Conservation (phyloP, 2,888 invertebrate species). For the Marronus borbonicus region DNA sequence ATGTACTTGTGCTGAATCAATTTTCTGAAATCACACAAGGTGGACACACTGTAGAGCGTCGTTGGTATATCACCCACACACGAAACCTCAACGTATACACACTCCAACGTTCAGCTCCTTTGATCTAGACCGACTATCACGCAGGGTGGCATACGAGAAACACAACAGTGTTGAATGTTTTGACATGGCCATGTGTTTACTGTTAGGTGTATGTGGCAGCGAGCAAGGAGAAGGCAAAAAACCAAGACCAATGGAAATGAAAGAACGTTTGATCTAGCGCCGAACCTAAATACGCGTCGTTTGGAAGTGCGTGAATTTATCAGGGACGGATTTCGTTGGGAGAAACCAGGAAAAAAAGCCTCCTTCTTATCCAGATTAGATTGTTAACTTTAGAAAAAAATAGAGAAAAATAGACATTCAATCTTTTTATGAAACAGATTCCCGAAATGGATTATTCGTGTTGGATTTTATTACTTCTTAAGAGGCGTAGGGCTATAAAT, state of each 20-base stretch:
- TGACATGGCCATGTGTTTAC: conserved; percentile 61
- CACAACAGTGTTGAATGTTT: conserved; percentile 59
- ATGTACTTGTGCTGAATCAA: too few relatives aligned
- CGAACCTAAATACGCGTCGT: conserved; percentile 48
- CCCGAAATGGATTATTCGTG: neutral
- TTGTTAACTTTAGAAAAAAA: neutral
- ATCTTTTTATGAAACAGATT: neutral
- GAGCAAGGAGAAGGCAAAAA: conserved; percentile 32
- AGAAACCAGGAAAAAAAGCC: neutral
- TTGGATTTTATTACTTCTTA: neutral
- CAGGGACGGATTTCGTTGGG: conserved; percentile 45
- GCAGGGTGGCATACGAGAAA: conserved; percentile 51
- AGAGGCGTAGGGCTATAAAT: neutral
- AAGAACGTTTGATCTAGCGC: conserved; percentile 49
- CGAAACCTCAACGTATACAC: conserved; percentile 31
- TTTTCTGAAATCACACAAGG: too few relatives aligned
- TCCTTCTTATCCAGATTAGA: neutral
- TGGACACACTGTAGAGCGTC: too few relatives aligned
- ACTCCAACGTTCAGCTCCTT: conserved; percentile 28
- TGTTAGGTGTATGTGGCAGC: conserved; percentile 55
- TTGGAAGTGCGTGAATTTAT: conserved; percentile 49
- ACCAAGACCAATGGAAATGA: conserved; percentile 45
- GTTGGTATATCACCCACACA: conserved; percentile 7
- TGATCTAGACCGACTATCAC: conserved; percentile 49
- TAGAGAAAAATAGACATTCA: neutral